phyloP scores from a whole-genome alignment of 2,888 invertebrate species.

The Serrognathus titanus region DNA sequence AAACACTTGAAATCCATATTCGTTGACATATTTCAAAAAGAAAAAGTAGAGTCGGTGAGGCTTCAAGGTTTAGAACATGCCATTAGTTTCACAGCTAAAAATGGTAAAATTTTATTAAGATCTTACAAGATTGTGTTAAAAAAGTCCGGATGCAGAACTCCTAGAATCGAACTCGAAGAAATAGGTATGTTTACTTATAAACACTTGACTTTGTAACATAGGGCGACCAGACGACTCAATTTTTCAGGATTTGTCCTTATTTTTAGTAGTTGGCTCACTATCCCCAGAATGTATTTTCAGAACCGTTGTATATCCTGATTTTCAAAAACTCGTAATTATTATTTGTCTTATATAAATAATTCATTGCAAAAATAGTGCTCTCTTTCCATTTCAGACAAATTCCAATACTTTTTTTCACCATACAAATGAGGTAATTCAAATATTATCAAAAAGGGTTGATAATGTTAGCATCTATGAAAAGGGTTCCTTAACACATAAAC shows the following conservation, averaged over 20 bases:
- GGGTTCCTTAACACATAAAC: too few relatives aligned
- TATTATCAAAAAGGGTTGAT: background rate
- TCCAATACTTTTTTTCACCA: too few relatives aligned
- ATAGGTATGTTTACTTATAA: slow-evolving; percentile 58
- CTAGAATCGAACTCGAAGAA: slow-evolving; percentile 88
- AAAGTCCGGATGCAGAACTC: slow-evolving; percentile 86
- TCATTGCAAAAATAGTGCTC: too few relatives aligned
- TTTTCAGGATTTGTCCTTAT: too few relatives aligned
- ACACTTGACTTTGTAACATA: background rate
- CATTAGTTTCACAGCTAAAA: slow-evolving; percentile 78
- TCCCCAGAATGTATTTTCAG: too few relatives aligned
- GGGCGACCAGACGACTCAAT: too few relatives aligned
- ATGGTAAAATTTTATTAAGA: slow-evolving; percentile 75
- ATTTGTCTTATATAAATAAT: too few relatives aligned
- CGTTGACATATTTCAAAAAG: slow-evolving; percentile 88
- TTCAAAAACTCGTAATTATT: too few relatives aligned
- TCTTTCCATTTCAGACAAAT: too few relatives aligned
- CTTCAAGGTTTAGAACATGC: slow-evolving; percentile 93
- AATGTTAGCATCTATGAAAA: too few relatives aligned
- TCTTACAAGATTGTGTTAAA: slow-evolving; percentile 79
- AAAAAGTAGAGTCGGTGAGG: slow-evolving; percentile 74
- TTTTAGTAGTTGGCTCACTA: too few relatives aligned
- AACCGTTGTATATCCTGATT: too few relatives aligned
- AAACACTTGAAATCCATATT: slow-evolving; percentile 84
- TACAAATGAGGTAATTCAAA: background rate